A percentile compares a stretch with the other conserved stretches of the same genome.
These are phyloP conservation scores for Parnassius mnemosyne DNA, from an alignment of 2,888 invertebrate species.

Conservation along the genomic window DNA sequence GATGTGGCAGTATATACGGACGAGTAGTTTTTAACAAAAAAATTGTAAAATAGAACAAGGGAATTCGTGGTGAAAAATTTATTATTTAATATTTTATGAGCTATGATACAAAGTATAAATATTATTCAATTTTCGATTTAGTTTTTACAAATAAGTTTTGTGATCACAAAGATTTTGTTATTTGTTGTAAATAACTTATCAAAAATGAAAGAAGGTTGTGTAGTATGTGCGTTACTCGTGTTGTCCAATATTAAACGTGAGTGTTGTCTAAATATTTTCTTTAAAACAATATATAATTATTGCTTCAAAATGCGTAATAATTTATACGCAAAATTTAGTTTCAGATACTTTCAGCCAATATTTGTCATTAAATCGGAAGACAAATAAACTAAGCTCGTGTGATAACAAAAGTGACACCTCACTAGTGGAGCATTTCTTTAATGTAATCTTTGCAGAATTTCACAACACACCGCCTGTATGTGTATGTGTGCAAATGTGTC, in stretches of 20 bases:
- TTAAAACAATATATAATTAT: too few species aligned
- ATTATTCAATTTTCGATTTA: too few species aligned
- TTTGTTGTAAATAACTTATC: conserved; percentile 1
- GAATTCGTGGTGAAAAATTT: too few species aligned
- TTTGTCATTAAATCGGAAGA: conserved; percentile 11
- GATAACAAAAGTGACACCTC: conserved; percentile 13
- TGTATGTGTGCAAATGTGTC: conserved; percentile 66
- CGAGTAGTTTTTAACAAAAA: conserved; percentile 1
- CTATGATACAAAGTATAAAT: too few species aligned
- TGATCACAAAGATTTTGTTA: too few species aligned
- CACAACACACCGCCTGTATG: conserved; percentile 56
- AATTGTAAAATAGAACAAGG: neutral
- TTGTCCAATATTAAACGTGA: conserved; percentile 11
- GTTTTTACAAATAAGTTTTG: too few species aligned
- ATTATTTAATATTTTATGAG: too few species aligned
- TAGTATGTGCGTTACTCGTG: neutral
- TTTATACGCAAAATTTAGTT: conserved; percentile 4
- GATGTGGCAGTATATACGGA: conserved; percentile 11
- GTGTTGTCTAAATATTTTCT: neutral
- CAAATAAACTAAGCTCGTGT: conserved; percentile 8
- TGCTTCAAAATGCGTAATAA: neutral
- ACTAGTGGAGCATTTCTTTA: conserved; percentile 62
- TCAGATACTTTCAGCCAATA: conserved; percentile 26
- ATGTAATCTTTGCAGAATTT: conserved; percentile 62
- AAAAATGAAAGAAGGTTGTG: neutral